A percentile compares a stretch with the other conserved stretches of the same genome.
These are phyloP conservation scores for Tanaodytes sp. DNA, from an alignment of 2,888 invertebrate species.

Conservation along the genomic window DNA sequence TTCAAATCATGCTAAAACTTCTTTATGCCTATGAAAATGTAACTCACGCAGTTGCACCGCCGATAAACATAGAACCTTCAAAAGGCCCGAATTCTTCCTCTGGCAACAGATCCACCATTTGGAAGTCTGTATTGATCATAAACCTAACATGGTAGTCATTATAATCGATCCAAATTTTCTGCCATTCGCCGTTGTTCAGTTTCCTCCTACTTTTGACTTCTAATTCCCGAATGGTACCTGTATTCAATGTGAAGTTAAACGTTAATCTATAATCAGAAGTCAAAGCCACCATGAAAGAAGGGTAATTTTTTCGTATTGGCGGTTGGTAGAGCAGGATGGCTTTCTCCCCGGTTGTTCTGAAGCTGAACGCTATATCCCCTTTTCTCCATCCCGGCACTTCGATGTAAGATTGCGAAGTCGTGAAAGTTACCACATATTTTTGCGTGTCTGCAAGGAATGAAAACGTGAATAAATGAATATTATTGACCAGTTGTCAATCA, in stretches of 20 bases:
- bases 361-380: constrained; percentile 93
- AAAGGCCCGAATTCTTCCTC: constrained; percentile 94
- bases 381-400: constrained; percentile 95
- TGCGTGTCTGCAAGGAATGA: constrained; percentile 82
- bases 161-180: constrained; percentile 95
- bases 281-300: constrained; percentile 92
- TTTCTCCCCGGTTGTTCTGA: constrained; percentile 91
- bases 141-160: constrained; percentile 94
- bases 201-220: constrained; percentile 87
- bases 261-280: constrained; percentile 88
- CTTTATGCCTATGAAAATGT: too few species aligned
- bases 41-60: constrained; percentile 91
- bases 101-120: constrained; percentile 87
- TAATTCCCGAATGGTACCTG: constrained; percentile 85
- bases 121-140: constrained; percentile 91
- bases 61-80: constrained; percentile 94
- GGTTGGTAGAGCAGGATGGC: constrained; percentile 93
- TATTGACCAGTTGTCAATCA: too few species aligned
- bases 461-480: too few species aligned
- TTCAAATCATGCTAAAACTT: too few species aligned
- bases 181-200: constrained; percentile 95
- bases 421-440: constrained; percentile 93
- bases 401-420: constrained; percentile 92
- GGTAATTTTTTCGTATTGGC: constrained; percentile 89
- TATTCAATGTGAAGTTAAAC: constrained; percentile 91